Evolutionary conservation across 2,113 vertebrate species (phyloP).

Genomic region (Prunella fulvescens): DNA sequence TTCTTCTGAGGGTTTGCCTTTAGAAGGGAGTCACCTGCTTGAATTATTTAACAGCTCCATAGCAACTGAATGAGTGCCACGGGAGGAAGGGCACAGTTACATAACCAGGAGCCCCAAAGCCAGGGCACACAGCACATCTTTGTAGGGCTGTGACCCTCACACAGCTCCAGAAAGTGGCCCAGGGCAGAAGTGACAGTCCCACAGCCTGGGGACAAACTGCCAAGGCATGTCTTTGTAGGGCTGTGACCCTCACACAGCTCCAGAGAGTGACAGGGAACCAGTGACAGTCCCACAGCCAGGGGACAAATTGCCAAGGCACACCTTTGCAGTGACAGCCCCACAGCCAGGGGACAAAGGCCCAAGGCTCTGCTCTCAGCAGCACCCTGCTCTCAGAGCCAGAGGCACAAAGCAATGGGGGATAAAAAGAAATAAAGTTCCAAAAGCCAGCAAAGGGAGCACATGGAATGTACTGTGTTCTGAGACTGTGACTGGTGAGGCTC

Average conservation of each 20-base stretch:
- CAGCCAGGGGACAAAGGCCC: neutral
- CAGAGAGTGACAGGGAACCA: accelerated
- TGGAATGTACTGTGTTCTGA: accelerated
- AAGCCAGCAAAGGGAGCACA: neutral
- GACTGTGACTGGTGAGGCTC: neutral
- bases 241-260: too few species aligned
- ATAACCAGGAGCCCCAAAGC: neutral
- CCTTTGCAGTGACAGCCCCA: neutral
- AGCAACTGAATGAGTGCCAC: neutral
- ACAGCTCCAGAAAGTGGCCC: accelerated
- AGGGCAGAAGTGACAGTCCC: too few species aligned
- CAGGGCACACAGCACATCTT: neutral
- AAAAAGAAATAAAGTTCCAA: neutral
- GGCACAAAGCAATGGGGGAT: neutral
- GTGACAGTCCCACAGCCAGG: neutral
- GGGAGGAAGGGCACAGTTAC: neutral
- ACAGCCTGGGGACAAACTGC: too few species aligned
- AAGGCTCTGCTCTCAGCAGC: neutral
- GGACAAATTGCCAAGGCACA: neutral
- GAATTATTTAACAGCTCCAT: neutral
- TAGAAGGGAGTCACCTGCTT: neutral
- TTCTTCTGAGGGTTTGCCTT: neutral
- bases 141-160: neutral
- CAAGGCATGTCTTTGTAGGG: too few species aligned
- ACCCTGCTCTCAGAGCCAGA: neutral